Conservation (phyloP, 1,140 invertebrate genomes). For the Diuraphis noxia region DNA sequence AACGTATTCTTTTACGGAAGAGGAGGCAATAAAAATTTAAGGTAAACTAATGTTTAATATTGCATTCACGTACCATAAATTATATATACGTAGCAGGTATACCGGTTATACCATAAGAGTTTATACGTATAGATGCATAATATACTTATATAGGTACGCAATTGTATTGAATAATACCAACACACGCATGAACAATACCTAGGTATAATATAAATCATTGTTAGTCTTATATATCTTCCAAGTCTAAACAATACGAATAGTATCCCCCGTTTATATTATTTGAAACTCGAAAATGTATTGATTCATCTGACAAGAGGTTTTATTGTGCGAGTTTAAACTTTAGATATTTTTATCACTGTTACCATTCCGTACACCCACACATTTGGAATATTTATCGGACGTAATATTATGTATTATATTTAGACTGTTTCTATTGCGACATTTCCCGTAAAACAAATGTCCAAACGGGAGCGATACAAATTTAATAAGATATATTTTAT, state of each 20-base stretch:
- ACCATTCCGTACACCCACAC: background rate
- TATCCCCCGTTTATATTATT: background rate
- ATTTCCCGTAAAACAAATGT: background rate
- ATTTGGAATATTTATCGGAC: background rate
- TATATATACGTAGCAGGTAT: background rate
- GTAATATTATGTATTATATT: background rate
- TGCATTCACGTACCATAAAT: background rate
- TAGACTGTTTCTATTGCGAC: background rate
- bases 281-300: background rate
- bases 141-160: background rate
- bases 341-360: background rate
- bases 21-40: conserved; percentile 79
- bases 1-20: conserved; percentile 85
- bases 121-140: background rate
- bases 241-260: background rate
- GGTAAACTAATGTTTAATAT: conserved; percentile 61
- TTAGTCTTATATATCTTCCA: background rate
- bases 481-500: background rate
- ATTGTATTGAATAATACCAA: background rate
- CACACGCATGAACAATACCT: background rate
- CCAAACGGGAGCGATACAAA: background rate
- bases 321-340: background rate
- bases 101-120: background rate
- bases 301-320: background rate
- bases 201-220: no score